These are phyloP conservation scores for Temnothorax rugatulus DNA, from an alignment of 2,888 invertebrate genomes.

Conservation along the genomic window DNA sequence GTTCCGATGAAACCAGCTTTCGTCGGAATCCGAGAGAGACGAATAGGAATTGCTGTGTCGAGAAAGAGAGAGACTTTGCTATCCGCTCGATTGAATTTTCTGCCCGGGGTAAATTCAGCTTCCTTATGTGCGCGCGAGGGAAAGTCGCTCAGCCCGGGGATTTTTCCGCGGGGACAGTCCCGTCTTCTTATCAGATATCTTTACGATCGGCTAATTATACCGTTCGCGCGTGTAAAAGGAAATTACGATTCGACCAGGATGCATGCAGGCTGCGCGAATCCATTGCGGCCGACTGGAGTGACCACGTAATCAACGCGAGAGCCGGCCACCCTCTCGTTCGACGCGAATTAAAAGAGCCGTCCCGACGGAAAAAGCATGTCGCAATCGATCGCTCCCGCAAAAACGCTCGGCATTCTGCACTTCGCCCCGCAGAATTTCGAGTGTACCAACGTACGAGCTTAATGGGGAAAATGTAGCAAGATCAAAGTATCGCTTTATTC, in stretches of 20 bases:
- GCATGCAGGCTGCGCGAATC: not conserved
- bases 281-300: constrained; percentile 32
- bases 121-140: constrained; percentile 46
- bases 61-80: not conserved
- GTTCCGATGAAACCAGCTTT: constrained; percentile 37
- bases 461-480: not conserved
- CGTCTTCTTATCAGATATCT: constrained; percentile 41
- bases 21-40: constrained; percentile 13
- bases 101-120: constrained; percentile 28
- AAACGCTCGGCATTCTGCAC: constrained; percentile 5
- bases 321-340: not conserved
- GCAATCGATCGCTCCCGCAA: constrained; percentile 28
- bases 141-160: constrained; percentile 55
- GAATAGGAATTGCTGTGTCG: constrained; percentile 24
- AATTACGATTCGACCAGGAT: constrained; percentile 56
- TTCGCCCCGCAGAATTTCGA: constrained; percentile 22
- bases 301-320: constrained; percentile 43
- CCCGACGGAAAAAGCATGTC: not conserved
- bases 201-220: constrained; percentile 49
- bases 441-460: not conserved
- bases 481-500: not conserved
- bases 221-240: constrained; percentile 36
- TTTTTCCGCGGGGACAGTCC: constrained; percentile 46
- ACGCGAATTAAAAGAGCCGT: constrained; percentile 16
- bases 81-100: constrained; percentile 43